These are phyloP conservation scores for Psittacus erithacus DNA, from an alignment of 2,113 vertebrate genomes.

Conservation along the genomic window DNA sequence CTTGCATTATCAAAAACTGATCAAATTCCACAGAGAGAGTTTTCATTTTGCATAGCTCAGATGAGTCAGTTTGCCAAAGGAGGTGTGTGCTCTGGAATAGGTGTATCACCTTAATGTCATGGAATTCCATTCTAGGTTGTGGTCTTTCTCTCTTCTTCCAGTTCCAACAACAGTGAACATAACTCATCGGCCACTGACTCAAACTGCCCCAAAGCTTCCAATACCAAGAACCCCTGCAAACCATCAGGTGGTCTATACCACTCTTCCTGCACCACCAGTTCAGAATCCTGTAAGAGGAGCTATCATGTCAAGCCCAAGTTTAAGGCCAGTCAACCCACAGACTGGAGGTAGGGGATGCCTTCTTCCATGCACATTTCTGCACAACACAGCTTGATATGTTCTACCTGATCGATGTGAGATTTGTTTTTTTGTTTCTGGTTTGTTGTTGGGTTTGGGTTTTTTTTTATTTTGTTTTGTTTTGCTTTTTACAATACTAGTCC, in stretches of 20 bases:
- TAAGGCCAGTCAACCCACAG: constrained; percentile 79
- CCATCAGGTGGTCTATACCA: constrained; percentile 81
- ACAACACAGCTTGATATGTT: not conserved
- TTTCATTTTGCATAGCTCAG: not conserved
- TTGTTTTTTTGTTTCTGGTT: not conserved
- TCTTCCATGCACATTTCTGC: not conserved
- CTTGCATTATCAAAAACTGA: not conserved
- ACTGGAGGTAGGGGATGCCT: constrained; percentile 72
- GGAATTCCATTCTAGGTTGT: not conserved
- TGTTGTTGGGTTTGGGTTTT: not conserved
- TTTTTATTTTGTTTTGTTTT: not conserved
- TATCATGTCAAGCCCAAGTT: constrained; percentile 73
- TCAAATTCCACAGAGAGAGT: not conserved
- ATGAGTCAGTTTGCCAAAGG: not conserved
- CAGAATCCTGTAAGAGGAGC: constrained; percentile 77
- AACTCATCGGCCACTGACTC: constrained; percentile 77
- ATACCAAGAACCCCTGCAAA: constrained; percentile 75
- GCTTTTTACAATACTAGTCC: not conserved
- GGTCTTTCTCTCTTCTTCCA: constrained; percentile 29
- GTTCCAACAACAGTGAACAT: constrained; percentile 81
- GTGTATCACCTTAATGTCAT: not conserved
- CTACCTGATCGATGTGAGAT: not conserved
- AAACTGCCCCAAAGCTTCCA: constrained; percentile 73
- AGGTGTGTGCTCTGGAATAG: not conserved
- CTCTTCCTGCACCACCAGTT: constrained; percentile 73